These are phyloP conservation scores for Pocillopora meandrina DNA, from an alignment of 92 coral and sea anemone genomes.

Conservation along the genomic window DNA sequence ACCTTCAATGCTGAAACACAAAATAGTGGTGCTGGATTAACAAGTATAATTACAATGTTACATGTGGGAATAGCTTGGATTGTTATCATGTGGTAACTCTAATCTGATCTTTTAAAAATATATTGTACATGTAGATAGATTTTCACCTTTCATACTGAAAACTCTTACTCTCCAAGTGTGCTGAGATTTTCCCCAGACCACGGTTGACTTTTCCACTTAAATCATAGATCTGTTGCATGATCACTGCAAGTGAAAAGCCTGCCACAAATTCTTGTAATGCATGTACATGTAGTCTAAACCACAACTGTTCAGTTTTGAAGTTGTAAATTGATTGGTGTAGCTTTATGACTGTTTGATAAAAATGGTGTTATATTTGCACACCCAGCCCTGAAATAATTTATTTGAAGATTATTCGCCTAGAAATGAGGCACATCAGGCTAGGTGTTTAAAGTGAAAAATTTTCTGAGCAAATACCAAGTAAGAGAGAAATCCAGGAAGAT, in stretches of 20 bases:
- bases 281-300: background rate
- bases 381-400: background rate
- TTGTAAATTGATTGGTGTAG: constrained; percentile 12
- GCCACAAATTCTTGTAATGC: background rate
- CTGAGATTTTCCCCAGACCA: too few relatives aligned
- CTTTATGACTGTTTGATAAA: background rate
- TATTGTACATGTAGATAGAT: background rate
- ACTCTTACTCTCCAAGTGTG: background rate
- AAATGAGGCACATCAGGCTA: background rate
- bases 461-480: background rate
- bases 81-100: background rate
- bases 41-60: background rate
- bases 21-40: background rate
- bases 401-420: background rate
- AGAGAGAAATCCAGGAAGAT: background rate
- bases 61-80: background rate
- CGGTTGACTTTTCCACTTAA: too few relatives aligned
- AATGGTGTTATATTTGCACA: background rate
- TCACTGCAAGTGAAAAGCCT: background rate
- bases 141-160: background rate
- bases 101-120: too few relatives aligned
- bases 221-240: too few relatives aligned
- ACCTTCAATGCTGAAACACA: background rate
- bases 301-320: background rate
- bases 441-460: background rate